Evolutionary conservation across 2,888 invertebrate genomes (phyloP), one percentile per base, ranked within the genome.

Genomic region (Meandrusa payeni): DNA sequence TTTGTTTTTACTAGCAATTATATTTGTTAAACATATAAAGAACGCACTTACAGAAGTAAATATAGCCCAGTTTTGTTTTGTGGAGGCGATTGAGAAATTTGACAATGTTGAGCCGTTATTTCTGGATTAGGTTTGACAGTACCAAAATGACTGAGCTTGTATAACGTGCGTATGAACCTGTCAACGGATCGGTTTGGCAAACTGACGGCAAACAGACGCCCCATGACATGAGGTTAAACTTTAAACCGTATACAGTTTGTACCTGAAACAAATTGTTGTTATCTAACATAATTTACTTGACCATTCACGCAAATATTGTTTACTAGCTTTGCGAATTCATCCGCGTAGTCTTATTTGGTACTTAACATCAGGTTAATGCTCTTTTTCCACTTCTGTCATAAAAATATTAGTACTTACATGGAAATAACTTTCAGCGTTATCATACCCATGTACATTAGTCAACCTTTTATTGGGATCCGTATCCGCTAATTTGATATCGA

Each of bases 151-250:
- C 58, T 55, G 1, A 51, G 34, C 11, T 40, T 44, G 7, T 61
- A 53, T 7, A 73, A 46, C 0, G 50, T 48, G 7, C 40, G 55
- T 4, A 58, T 41, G 7, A 74, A 49, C 36, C 58, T 68, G 2
- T 51, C 6, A 0, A 62, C 51, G 2, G 71, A 60, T 1, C 36
- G 34, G 52, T 38, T 2, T 46, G 41, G 12, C 74, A 74, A 0
- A 37, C 41, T 1, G 54, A 53, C 1, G 74, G 72, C 2, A 69
- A 11, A 26, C 74, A 74, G 0, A 61, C 39, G 0, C 74, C 74
- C 57, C 64, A 59, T 0, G 48, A 51, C 17, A 71, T 34, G 1
- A 38, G 42, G 20, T 64, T 65, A 12, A 57, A 29, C 0, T 22
- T 51, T 3, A 59, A 54, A 0, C 59, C 54, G 7, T 55, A 49